A percentile compares a stretch with the other conserved stretches of the same genome.
phyloP scores from a whole-genome alignment of 2,888 invertebrate species.

The Helicoverpa assulta region DNA sequence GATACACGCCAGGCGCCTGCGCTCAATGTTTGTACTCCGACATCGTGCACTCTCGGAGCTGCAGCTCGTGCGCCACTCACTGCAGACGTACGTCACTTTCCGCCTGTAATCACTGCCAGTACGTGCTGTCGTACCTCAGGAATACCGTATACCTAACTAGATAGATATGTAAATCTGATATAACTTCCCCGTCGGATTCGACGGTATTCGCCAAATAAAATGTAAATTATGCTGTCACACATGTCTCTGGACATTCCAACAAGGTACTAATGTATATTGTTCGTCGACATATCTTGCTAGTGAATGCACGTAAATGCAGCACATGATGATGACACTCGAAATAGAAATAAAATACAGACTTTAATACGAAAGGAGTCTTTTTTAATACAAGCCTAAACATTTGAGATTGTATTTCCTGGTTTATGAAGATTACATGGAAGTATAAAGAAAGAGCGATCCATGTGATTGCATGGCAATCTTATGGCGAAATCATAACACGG shows the following conservation, averaged over 20 bases:
- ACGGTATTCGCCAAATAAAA: neutral
- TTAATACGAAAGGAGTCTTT: no score
- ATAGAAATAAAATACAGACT: no score
- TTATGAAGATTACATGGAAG: neutral
- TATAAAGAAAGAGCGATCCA: neutral
- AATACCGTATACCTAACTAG: no score
- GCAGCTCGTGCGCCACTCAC: neutral
- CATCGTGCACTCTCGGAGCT: neutral
- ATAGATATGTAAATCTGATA: no score
- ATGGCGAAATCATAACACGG: conserved; percentile 42
- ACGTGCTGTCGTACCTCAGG: no score
- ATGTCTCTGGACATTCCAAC: conserved; percentile 6
- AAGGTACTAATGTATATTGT: no score
- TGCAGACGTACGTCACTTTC: no score
- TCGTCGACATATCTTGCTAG: no score
- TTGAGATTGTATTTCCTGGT: no score
- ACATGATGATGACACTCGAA: no score
- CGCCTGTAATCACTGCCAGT: no score
- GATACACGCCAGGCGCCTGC: conserved; percentile 1
- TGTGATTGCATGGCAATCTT: conserved; percentile 32
- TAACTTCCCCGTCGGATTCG: neutral
- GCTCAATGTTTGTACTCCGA: conserved; percentile 3
- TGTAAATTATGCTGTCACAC: conserved; percentile 6
- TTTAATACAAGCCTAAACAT: conserved; percentile 4
- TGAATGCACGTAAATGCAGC: no score